Evolutionary conservation across 1,140 invertebrate genomes (phyloP), one percentile per base, ranked within the genome.

Genomic region (Papilio polyxenes): DNA sequence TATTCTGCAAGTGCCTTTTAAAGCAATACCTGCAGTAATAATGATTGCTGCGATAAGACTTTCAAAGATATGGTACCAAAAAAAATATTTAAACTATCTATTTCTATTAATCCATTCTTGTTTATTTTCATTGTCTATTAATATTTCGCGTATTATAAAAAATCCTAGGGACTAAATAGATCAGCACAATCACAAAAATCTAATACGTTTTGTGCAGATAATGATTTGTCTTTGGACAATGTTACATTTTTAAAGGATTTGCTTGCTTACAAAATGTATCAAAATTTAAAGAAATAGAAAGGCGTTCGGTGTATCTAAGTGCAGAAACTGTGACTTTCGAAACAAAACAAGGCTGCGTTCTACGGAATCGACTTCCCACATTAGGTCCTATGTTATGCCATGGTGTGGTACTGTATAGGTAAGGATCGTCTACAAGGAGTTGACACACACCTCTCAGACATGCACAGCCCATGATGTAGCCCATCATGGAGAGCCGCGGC

Each of bases 391-490:
- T 49, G 20, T 56, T 51, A 31, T 23, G 8, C n/a, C 48, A 53
- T 77, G 44, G 48, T 56, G n/a, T n/a, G 37, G 23, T 79, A 20
- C 13, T 62, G 37, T 37, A 23, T 75, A 51, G 8, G 48, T 20
- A n/a, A 48, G 75, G 31, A 75, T 23, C n/a, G 9, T n/a, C 51
- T 53, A 75, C 31, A n/a, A 80, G 53, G 62, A 77, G 48, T 65
- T 13, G 51, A 72, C 86, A 92, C 90, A 91, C 96, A 97, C 97
- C 97, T 97, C 97, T 97, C 95, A 97, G 96, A 95, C 97, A 97
- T 95, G 97, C 97, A 95, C 97, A 97, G 95, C 97, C 97, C 97
- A 98, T 98, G 96, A 97, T 97, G 96, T 97, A 97, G 95, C 97
- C 97, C 97, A 97, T 97, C 97, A 97, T 97, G 91, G 95, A 95